Conservation (phyloP, 2,797 vertebrate species). For the Erethizon dorsatum region DNA sequence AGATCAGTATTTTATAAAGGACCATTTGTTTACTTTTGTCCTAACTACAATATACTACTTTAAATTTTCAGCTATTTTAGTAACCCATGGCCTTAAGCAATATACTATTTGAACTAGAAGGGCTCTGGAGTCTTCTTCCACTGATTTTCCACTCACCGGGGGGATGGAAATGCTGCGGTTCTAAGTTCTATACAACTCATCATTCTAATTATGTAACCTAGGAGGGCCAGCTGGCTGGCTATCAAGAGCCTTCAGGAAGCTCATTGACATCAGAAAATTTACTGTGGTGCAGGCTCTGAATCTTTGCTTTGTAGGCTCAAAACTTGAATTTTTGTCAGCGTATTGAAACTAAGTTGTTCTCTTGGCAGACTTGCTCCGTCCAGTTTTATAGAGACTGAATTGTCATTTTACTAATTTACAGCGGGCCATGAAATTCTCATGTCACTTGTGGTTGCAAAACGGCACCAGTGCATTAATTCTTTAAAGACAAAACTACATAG, state of each 20-base stretch:
- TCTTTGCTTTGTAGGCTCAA: slow-evolving; percentile 55
- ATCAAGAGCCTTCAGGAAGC: slow-evolving; percentile 44
- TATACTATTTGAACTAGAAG: background rate
- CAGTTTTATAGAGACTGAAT: slow-evolving; percentile 6
- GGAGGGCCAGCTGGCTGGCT: background rate
- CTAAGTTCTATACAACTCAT: background rate
- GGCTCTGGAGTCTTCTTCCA: background rate
- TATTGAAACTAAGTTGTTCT: slow-evolving; percentile 54
- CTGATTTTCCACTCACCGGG: slow-evolving; percentile 6
- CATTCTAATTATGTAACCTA: slow-evolving; percentile 20
- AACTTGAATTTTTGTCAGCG: slow-evolving; percentile 56
- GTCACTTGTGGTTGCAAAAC: background rate
- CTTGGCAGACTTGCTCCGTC: background rate
- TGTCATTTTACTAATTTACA: slow-evolving; percentile 67
- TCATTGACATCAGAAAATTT: slow-evolving; percentile 44
- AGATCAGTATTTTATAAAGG: slow-evolving; percentile 33
- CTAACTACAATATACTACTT: background rate
- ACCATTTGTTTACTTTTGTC: slow-evolving; percentile 40
- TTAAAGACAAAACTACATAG: slow-evolving; percentile 23
- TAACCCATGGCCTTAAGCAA: background rate
- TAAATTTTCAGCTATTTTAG: slow-evolving; percentile 36
- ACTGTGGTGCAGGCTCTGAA: slow-evolving; percentile 13
- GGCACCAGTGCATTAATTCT: slow-evolving; percentile 8
- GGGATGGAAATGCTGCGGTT: background rate
- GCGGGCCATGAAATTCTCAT: slow-evolving; percentile 47